phyloP scores from a whole-genome alignment of 2,113 vertebrate species.

The Calidris pygmaea region DNA sequence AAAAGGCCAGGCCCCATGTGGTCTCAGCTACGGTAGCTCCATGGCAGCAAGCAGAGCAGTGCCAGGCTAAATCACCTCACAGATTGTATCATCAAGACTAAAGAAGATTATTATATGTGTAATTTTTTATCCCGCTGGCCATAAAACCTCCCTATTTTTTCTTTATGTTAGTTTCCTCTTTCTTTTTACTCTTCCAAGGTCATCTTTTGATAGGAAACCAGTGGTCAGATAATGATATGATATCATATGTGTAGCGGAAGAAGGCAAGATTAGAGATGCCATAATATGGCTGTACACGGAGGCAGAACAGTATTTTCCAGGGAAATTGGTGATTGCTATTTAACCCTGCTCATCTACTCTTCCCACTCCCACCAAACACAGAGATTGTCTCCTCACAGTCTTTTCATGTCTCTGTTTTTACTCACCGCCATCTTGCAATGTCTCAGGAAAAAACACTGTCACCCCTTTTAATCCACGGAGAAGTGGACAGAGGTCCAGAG shows the following conservation, averaged over 20 bases:
- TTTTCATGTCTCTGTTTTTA: not conserved
- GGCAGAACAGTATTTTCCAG: not conserved
- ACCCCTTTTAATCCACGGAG: not conserved
- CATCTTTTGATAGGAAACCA: not conserved
- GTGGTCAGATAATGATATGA: not conserved
- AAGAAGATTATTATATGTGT: not conserved
- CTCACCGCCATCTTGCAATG: not conserved
- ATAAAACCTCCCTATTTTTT: not conserved
- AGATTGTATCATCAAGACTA: not conserved
- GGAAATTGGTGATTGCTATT: not conserved
- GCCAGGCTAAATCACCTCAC: constrained; percentile 18
- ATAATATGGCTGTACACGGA: not conserved
- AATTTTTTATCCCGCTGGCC: constrained; percentile 1
- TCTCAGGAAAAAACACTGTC: not conserved
- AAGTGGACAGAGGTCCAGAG: not conserved
- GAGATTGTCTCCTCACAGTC: not conserved
- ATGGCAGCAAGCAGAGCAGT: constrained; percentile 27
- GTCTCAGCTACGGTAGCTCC: not conserved
- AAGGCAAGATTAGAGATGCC: not conserved
- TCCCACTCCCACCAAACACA: not conserved
- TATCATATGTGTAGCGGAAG: not conserved
- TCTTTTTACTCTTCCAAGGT: not conserved
- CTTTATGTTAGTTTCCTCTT: not conserved
- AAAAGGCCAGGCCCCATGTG: constrained; percentile 50
- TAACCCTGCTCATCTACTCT: not conserved